These are phyloP conservation scores for Haliaeetus albicilla DNA, from an alignment of 2,797 vertebrate species.

Conservation along the genomic window DNA sequence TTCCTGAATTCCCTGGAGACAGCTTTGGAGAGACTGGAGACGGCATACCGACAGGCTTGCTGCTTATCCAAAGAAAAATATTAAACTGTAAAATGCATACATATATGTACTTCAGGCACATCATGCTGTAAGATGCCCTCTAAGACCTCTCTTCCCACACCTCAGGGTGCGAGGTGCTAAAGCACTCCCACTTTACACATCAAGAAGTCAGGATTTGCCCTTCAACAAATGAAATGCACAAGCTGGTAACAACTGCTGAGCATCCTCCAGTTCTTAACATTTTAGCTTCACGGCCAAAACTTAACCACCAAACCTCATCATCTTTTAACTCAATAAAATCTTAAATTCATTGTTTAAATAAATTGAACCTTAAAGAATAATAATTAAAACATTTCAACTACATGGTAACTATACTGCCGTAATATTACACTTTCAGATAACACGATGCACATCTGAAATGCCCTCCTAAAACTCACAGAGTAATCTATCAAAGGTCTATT, in stretches of 20 bases:
- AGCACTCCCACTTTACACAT: background rate
- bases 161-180: background rate
- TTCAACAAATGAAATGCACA: fast-evolving
- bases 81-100: background rate
- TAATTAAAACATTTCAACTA: background rate
- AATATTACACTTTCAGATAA: background rate
- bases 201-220: background rate
- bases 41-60: conserved; percentile 94
- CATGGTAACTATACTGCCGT: background rate
- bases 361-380: background rate
- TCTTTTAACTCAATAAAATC: background rate
- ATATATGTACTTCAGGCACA: background rate
- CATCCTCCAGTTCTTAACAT: background rate
- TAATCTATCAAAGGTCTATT: background rate
- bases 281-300: background rate
- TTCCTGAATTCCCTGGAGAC: conserved; percentile 91
- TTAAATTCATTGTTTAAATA: background rate
- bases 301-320: background rate
- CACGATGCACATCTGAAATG: background rate
- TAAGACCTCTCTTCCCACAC: background rate
- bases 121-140: background rate
- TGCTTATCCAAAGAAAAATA: conserved; percentile 47
- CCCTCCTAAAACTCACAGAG: background rate
- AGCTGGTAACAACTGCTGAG: background rate
- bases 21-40: conserved; percentile 98